Conservation (phyloP, 2,888 invertebrate genomes). For the Hydraecia micacea region DNA sequence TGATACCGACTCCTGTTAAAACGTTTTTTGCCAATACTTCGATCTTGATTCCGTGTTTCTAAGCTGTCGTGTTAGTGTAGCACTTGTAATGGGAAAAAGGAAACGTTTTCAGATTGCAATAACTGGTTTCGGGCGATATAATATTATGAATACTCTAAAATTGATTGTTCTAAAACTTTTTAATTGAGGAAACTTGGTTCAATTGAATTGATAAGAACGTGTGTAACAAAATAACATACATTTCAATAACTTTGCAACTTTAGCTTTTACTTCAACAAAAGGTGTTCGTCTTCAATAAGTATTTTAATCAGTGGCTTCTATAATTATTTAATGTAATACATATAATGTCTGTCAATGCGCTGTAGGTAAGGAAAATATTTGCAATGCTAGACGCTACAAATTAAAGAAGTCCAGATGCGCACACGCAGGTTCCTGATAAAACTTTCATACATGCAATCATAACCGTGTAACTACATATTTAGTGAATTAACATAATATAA, state of each 20-base stretch:
- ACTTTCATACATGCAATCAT: constrained; percentile 68
- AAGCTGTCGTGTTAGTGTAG: constrained; percentile 14
- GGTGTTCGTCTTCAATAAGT: constrained; percentile 3
- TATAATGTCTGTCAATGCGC: background rate
- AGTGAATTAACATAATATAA: constrained; percentile 85
- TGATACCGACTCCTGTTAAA: constrained; percentile 68
- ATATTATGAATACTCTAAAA: background rate
- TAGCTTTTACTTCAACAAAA: background rate
- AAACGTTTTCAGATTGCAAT: background rate
- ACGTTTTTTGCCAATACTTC: constrained; percentile 54
- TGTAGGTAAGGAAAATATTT: background rate
- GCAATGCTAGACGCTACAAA: constrained; percentile 24
- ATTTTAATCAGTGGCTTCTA: constrained; percentile 3
- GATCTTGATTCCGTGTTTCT: constrained; percentile 45
- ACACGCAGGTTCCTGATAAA: constrained; percentile 39
- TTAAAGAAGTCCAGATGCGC: constrained; percentile 31
- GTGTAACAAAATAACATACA: constrained; percentile 3
- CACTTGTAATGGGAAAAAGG: constrained; percentile 1
- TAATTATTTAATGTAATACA: background rate
- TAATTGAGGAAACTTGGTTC: background rate
- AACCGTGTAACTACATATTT: constrained; percentile 80
- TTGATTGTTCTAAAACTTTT: background rate
- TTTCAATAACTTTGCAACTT: background rate
- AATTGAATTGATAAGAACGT: background rate
- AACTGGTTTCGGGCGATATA: background rate